A percentile compares a stretch with the other conserved stretches of the same genome.
phyloP scores from a whole-genome alignment of 1,140 invertebrate species.

The Orchestia grillus region DNA sequence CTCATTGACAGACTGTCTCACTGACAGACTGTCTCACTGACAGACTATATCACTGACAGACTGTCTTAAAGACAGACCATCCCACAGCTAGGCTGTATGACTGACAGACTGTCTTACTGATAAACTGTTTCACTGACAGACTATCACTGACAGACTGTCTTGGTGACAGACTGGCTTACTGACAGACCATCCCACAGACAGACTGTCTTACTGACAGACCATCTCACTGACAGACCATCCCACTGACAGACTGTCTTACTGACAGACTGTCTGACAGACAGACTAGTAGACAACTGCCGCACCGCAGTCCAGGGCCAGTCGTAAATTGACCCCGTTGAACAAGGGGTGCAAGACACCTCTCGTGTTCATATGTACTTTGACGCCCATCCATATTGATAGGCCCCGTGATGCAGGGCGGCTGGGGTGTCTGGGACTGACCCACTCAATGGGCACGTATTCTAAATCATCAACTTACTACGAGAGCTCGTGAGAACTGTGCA shows the following conservation, averaged over 20 bases:
- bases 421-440: not conserved
- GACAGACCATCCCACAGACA: not conserved
- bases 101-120: too few relatives aligned
- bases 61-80: not conserved
- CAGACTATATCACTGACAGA: not conserved
- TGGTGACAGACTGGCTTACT: not conserved
- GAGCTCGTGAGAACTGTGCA: not conserved
- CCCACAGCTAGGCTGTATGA: not conserved
- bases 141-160: too few relatives aligned
- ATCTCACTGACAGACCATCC: not conserved
- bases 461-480: not conserved
- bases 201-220: not conserved
- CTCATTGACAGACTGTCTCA: not conserved
- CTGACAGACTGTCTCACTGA: not conserved
- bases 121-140: too few relatives aligned
- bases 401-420: not conserved
- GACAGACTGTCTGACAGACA: too few relatives aligned
- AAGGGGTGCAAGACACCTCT: too few relatives aligned
- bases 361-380: not conserved
- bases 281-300: too few relatives aligned
- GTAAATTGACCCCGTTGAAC: too few relatives aligned
- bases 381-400: not conserved
- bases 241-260: too few relatives aligned
- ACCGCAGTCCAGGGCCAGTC: too few relatives aligned
- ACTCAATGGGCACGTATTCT: not conserved